phyloP scores from a whole-genome alignment of 2,113 vertebrate species.

The Brachyhypopomus occidentalis region DNA sequence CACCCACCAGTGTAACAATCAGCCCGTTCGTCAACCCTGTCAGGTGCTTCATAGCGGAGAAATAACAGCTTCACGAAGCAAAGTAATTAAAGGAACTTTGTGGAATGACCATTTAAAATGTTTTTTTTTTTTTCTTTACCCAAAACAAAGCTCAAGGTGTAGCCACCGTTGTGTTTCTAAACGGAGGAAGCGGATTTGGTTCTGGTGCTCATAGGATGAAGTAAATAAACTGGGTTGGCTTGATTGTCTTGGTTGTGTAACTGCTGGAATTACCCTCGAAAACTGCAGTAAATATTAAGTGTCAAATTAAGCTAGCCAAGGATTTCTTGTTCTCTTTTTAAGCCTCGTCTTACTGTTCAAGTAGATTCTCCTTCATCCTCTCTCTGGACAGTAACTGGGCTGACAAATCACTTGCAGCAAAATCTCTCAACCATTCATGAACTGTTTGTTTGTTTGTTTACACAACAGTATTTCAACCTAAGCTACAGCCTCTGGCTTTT shows the following conservation, averaged over 20 bases:
- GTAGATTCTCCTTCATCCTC: not conserved
- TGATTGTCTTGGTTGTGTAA: not conserved
- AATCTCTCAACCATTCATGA: not conserved
- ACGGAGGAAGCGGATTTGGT: too few relatives aligned
- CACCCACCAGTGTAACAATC: too few relatives aligned
- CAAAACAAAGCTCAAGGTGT: too few relatives aligned
- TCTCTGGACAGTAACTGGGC: not conserved
- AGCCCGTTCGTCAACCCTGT: too few relatives aligned
- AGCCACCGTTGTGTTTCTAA: too few relatives aligned
- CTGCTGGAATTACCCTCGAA: not conserved
- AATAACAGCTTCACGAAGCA: too few relatives aligned
- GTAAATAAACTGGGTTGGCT: not conserved
- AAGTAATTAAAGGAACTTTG: too few relatives aligned
- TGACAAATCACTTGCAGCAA: not conserved
- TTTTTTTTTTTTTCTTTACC: too few relatives aligned
- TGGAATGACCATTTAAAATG: too few relatives aligned
- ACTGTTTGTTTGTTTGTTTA: not conserved
- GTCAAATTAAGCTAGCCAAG: conserved; percentile 9
- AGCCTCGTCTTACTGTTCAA: not conserved
- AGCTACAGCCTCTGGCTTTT: conserved; percentile 18
- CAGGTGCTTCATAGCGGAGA: too few relatives aligned
- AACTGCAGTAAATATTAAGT: not conserved
- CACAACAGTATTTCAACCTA: conserved; percentile 31
- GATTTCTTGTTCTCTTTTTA: not conserved
- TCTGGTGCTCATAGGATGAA: too few relatives aligned